Base-by-base conservation (phyloP, 2,888 invertebrate genomes). In the Hyppa rectilinea region DNA sequence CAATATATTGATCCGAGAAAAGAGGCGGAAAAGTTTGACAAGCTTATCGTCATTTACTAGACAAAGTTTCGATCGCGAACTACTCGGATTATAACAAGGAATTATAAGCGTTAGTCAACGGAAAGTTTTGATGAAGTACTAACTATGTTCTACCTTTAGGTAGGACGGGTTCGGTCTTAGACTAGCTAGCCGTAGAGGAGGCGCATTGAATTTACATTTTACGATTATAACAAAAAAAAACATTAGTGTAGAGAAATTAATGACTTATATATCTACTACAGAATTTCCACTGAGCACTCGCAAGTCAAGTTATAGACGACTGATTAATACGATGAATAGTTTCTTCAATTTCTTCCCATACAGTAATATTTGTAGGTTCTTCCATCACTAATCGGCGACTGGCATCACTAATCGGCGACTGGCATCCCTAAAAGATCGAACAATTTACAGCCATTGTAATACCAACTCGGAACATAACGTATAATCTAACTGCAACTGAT, bases 21-120 rank as follows among this genome's bases (percentile, higher is more conserved):
- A n/a, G n/a, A n/a, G n/a, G n/a, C n/a, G n/a, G n/a, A n/a, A n/a
- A n/a, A n/a, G n/a, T n/a, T n/a, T n/a, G n/a, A n/a, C 45, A 50
- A 72, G 55, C 59, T 79, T 72, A 52, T 64, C 49, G 49, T 38
- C 20, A 50, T 45, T 63, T 49, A 23, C n/a, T 43, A 38, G 31
- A 31, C 59, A 29, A 61, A 58, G 38, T 78, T 60, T 29, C 38
- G 34, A 60, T 50, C 38, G 29, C 36, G 23, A 43, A 38, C 10
- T 7, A 38, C 26, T 34, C 40, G 40, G 29, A 55, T 61, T 77
- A 36, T 62, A 47, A 52, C 52, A 56, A 20, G 14, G 49, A 50
- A 62, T 63, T 52, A 38, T 12, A 49, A 52, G 62, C 62, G 26
- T 70, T 43, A 38, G 34, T 61, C n/a, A 47, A 52, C 40, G 17